Percentiles rank a stretch among this genome's conserved stretches.
These are phyloP conservation scores for Sinodicranocentrus sp. DNA, from an alignment of 2,888 invertebrate genomes.

Conservation along the genomic window DNA sequence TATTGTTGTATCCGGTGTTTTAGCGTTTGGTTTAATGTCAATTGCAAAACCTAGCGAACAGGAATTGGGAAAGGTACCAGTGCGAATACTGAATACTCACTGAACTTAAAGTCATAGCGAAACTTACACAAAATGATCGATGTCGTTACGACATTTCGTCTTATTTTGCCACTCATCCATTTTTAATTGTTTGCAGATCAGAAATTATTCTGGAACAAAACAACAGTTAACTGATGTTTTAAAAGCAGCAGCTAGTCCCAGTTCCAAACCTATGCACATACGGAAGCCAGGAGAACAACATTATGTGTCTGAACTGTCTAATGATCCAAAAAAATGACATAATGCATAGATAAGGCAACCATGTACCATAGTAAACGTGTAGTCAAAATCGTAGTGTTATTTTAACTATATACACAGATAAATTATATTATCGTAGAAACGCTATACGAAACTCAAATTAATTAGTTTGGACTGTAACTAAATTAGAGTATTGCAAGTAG, in stretches of 20 bases:
- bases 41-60: slow-evolving; percentile 81
- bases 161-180: background rate
- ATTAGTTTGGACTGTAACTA: no score
- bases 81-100: no score
- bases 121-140: background rate
- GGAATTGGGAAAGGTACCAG: slow-evolving; percentile 77
- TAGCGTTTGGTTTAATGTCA: slow-evolving; percentile 83
- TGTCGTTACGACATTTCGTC: background rate
- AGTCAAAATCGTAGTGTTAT: slow-evolving; percentile 84
- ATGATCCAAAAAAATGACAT: slow-evolving; percentile 84
- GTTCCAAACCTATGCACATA: slow-evolving; percentile 79
- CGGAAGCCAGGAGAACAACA: slow-evolving; percentile 79
- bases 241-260: slow-evolving; percentile 80
- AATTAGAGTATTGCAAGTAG: no score
- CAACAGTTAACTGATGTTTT: slow-evolving; percentile 78
- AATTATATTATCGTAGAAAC: slow-evolving; percentile 78
- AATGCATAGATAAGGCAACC: slow-evolving; percentile 82
- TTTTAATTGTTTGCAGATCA: slow-evolving; percentile 46
- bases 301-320: slow-evolving; percentile 79
- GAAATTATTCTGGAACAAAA: slow-evolving; percentile 18
- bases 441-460: background rate
- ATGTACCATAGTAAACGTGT: no score
- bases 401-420: slow-evolving; percentile 85
- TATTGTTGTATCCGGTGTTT: slow-evolving; percentile 82
- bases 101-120: background rate